Evolutionary conservation across 2,888 invertebrate species (phyloP), one percentile per base, ranked within the genome.

Genomic region (Polymixis flavicincta): DNA sequence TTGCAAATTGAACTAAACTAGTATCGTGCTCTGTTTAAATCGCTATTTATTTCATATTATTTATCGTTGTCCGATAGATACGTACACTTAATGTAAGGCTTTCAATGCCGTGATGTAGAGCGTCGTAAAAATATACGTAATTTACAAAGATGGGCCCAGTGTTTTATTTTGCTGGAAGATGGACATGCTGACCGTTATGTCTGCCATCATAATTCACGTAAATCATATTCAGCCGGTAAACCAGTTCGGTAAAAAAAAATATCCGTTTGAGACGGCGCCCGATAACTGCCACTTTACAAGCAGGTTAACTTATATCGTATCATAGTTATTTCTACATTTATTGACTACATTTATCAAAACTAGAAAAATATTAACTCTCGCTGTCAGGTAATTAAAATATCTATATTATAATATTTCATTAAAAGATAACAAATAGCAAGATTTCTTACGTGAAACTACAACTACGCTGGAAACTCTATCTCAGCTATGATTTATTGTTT

Each of bases 1-100:
- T 93, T 93, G 93, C 95, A 95, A 95, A 95, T 95, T 93, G 92
- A 95, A 93, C 93, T 90, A 92, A 93, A 92, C 94, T 91, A 90
- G 92, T 93, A 92, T 92, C 91, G 87, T 89, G 91, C 89, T 93
- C 92, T 92, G 94, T 94, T 93, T 94, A 92, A 92, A 92, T 92
- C 89, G 91, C 90, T 92, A 92, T 93, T 94, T 93, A 93, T 92
- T 92, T 92, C 91, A 86, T 84, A 83, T 90, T 88, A 90, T 91
- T 91, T 93, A 91, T 90, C 80, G 87, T 85, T 82, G 71, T 85
- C 80, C 72, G 82, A 84, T 84, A 85, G 88, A 88, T 85, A 89
- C 83, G 85, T 86, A 85, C 80, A 74, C 71, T 81, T 87, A 87
- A 87, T 87, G 78, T 74, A 78, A 84, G 87, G 80, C 85, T 87